These are phyloP conservation scores for Eira barbara DNA, from an alignment of 2,113 vertebrate genomes.

Conservation along the genomic window DNA sequence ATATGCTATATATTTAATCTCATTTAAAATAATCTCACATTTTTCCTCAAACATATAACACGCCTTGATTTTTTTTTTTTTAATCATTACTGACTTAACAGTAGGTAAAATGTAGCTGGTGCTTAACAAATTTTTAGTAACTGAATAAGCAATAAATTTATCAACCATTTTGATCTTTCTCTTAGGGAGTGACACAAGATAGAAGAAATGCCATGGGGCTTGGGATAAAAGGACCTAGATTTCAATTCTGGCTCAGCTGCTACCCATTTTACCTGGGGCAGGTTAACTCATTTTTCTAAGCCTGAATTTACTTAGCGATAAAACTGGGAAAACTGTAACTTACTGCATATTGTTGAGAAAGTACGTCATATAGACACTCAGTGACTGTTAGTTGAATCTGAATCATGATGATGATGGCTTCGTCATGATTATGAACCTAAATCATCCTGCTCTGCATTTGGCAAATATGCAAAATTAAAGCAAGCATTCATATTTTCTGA, in stretches of 20 bases:
- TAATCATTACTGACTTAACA: background rate
- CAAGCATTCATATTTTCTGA: background rate
- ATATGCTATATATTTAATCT: background rate
- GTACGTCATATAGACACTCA: background rate
- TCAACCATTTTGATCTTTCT: background rate
- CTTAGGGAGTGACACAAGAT: background rate
- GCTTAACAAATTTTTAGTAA: background rate
- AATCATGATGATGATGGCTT: background rate
- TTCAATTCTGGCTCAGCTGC: background rate
- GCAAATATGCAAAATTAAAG: background rate
- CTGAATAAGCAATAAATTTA: background rate
- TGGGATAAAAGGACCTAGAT: background rate
- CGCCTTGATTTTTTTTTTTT: background rate
- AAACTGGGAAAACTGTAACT: background rate
- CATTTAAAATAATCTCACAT: conserved; percentile 16
- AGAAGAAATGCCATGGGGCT: background rate
- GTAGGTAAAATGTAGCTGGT: background rate
- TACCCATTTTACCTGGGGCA: background rate
- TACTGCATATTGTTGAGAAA: background rate
- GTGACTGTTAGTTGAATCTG: background rate
- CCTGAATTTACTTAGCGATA: background rate
- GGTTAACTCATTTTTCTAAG: background rate
- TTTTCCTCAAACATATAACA: background rate
- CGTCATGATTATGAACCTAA: background rate
- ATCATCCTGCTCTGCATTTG: background rate